Evolutionary conservation across 2,113 vertebrate species (phyloP), one percentile per base, ranked within the genome.

Genomic region (Sprattus sprattus): DNA sequence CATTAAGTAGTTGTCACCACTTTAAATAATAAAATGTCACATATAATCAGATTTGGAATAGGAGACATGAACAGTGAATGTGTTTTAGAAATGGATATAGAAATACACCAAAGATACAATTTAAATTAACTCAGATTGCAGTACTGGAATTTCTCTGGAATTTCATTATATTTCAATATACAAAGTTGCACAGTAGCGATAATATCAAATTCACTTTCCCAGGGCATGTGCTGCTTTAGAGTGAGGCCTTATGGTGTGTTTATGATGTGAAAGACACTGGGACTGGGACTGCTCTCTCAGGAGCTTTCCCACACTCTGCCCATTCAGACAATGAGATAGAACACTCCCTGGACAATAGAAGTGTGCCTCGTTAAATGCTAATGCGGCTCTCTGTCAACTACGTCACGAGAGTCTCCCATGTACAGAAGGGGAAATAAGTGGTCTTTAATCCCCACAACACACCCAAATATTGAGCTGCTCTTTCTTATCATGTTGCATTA

Each of bases 301-400:
- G 71, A 71, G 86, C 78, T 85, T 87, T 89, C 86, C 83, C 85
- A 86, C 88, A 86, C 83, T 80, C 46, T 84, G 20, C 50, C 45
- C 52, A 54, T 86, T 88, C 81, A 71, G 64, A 71, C 64, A 32
- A 71, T 32, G 25, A 32, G 50, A 83, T 22, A 83, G 84, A 20
- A n/a, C 9, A 4, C 45, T 9, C 10, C 47, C 22, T 52, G 64
- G 18, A 64, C 44, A 88, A 88, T 83, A 81, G 82, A 85, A 44
- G 71, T 83, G 84, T 85, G 84, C 84, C 87, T 60, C 16, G 52
- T 83, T 85, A 85, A 81, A 85, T 81, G 64, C 81, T 71, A 82
- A 71, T 83, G 82, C 10, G 22, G n/a, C 60, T 32, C 64, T 28
- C 64, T 71, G 64, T 71, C 64, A 71, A 67, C 60, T 4, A 32